Evolutionary conservation across 2,888 invertebrate genomes (phyloP).

Genomic region (Brenthis daphne): DNA sequence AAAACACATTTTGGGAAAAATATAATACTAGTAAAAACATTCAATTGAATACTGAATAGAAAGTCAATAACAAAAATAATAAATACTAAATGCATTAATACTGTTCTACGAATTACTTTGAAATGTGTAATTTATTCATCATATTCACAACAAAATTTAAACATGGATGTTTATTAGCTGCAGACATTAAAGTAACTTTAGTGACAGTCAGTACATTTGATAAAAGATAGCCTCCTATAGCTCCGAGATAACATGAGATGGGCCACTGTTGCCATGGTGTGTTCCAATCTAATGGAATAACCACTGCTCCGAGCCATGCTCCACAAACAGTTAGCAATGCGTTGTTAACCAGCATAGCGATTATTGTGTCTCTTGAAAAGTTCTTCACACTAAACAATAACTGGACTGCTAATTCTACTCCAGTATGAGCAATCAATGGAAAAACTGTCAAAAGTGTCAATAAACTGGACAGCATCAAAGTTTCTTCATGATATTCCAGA

Average conservation of each 20-base stretch:
- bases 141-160: constrained; percentile 59
- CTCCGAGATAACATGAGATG: constrained; percentile 87
- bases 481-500: constrained; percentile 84
- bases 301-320: constrained; percentile 92
- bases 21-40: neutral
- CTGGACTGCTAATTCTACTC: constrained; percentile 80
- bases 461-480: constrained; percentile 84
- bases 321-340: constrained; percentile 85
- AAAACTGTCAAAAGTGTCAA: constrained; percentile 84
- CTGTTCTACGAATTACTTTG: constrained; percentile 47
- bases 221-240: constrained; percentile 83
- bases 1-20: neutral
- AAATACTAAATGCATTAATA: constrained; percentile 16
- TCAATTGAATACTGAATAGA: constrained; percentile 7
- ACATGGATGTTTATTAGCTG: constrained; percentile 64
- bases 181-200: constrained; percentile 64
- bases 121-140: constrained; percentile 56
- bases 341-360: constrained; percentile 82
- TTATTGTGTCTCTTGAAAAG: constrained; percentile 75
- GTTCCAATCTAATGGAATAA: constrained; percentile 96
- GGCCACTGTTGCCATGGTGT: constrained; percentile 94
- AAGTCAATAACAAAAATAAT: constrained; percentile 3
- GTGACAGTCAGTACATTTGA: constrained; percentile 81
- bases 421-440: constrained; percentile 84
- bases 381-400: constrained; percentile 78